phyloP scores from a whole-genome alignment of 2,888 invertebrate genomes.

The Drosophila maculinotata region DNA sequence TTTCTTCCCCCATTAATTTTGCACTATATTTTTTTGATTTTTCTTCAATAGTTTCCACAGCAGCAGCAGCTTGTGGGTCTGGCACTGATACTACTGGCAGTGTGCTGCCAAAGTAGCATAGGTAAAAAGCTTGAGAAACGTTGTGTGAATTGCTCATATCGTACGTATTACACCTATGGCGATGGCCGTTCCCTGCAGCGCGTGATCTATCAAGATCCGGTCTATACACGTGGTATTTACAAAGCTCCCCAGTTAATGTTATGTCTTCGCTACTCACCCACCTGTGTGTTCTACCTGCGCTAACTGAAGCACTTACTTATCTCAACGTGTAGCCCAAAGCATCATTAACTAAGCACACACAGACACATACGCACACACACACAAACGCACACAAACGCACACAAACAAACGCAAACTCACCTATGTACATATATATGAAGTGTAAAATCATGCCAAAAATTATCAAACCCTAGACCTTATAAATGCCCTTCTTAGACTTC shows the following conservation, averaged over 20 bases:
- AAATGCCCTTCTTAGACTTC: too few relatives aligned
- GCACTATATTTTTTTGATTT: background rate
- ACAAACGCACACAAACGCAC: conserved; percentile 12
- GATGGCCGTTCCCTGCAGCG: conserved; percentile 79
- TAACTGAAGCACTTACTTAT: conserved; percentile 21
- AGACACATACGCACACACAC: background rate
- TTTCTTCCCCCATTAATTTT: too few relatives aligned
- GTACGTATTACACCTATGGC: conserved; percentile 80
- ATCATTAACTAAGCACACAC: conserved; percentile 27
- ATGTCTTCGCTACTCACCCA: too few relatives aligned
- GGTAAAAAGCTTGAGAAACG: conserved; percentile 82
- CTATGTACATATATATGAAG: background rate
- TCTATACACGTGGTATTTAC: conserved; percentile 80
- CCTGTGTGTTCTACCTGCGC: too few relatives aligned
- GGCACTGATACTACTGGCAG: conserved; percentile 38
- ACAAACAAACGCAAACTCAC: conserved; percentile 3
- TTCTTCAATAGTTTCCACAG: conserved; percentile 9
- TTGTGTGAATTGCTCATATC: conserved; percentile 81
- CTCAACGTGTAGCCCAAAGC: conserved; percentile 1
- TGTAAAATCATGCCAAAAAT: too few relatives aligned
- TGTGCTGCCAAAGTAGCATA: conserved; percentile 48
- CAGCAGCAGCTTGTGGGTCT: conserved; percentile 46
- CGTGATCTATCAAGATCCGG: conserved; percentile 72
- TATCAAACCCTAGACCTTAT: too few relatives aligned
- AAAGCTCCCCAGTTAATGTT: too few relatives aligned